Conservation (phyloP, 53 echinoderm and acorn worm species). For the Paracentrotus lividus region DNA sequence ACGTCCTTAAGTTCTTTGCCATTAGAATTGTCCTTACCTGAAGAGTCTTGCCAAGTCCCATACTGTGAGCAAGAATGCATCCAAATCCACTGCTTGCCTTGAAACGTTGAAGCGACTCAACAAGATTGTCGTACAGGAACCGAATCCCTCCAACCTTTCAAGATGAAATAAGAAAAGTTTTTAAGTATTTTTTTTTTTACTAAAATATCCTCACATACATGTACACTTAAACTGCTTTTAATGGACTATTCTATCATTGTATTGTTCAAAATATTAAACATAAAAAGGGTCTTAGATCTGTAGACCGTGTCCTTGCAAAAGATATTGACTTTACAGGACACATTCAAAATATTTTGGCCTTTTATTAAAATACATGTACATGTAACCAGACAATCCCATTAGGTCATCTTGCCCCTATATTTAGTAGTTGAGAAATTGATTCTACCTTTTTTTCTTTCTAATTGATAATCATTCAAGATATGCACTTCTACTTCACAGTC, state of each 20-base stretch:
- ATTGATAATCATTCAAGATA: too few species aligned
- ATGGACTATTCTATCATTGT: background rate
- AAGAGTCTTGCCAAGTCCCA: conserved; percentile 95
- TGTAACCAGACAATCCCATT: too few species aligned
- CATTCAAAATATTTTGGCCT: too few species aligned
- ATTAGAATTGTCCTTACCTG: conserved; percentile 65
- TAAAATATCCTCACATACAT: too few species aligned
- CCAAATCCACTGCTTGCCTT: conserved; percentile 87
- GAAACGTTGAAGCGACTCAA: conserved; percentile 83
- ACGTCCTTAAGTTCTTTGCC: background rate
- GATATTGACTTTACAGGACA: too few species aligned
- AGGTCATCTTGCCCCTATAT: too few species aligned
- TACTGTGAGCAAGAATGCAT: conserved; percentile 98
- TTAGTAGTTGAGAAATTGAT: too few species aligned
- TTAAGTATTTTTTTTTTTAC: background rate
- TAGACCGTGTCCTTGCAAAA: background rate
- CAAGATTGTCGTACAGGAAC: conserved; percentile 96
- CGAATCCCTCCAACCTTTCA: conserved; percentile 94
- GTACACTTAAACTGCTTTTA: background rate
- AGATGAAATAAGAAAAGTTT: background rate
- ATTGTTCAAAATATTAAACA: background rate
- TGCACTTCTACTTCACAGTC: too few species aligned
- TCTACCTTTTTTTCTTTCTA: too few species aligned
- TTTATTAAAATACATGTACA: too few species aligned
- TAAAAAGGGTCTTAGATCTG: background rate